A percentile compares a stretch with the other conserved stretches of the same genome.
Evolutionary conservation across 2,888 invertebrate genomes (phyloP).

Genomic region (Anthoptus insignis): DNA sequence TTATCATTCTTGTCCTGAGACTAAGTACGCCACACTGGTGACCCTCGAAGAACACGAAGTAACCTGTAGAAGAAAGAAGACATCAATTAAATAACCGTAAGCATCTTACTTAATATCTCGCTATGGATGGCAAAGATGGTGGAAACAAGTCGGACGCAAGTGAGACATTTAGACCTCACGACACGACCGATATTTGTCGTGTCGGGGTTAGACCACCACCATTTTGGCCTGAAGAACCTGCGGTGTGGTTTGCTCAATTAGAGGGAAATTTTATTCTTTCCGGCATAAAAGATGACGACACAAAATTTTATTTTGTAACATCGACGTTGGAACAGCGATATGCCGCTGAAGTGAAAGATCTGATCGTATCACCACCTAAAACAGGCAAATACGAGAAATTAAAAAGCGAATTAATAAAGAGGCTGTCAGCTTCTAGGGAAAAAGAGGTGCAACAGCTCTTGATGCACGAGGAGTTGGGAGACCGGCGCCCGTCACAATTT

Average conservation of each 20-base stretch:
- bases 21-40: not conserved
- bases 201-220: not conserved
- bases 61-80: not conserved
- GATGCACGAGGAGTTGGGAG: slow-evolving; percentile 42
- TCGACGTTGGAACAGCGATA: not conserved
- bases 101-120: not conserved
- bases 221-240: not conserved
- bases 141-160: not conserved
- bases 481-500: slow-evolving; percentile 45
- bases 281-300: not conserved
- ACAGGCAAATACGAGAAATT: slow-evolving; percentile 38
- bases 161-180: not conserved
- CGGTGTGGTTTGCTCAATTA: not conserved
- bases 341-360: not conserved
- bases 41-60: too few species aligned
- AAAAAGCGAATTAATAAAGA: slow-evolving; percentile 45
- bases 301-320: not conserved
- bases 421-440: slow-evolving; percentile 42
- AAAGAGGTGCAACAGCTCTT: slow-evolving; percentile 43
- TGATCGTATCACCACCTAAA: slow-evolving; percentile 25
- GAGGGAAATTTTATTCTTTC: not conserved
- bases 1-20: too few species aligned
- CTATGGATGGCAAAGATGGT: not conserved
- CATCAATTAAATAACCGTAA: not conserved
- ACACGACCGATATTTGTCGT: not conserved